A percentile compares a stretch with the other conserved stretches of the same genome.
phyloP scores from a whole-genome alignment of 2,888 invertebrate species.

The Phortica magna region DNA sequence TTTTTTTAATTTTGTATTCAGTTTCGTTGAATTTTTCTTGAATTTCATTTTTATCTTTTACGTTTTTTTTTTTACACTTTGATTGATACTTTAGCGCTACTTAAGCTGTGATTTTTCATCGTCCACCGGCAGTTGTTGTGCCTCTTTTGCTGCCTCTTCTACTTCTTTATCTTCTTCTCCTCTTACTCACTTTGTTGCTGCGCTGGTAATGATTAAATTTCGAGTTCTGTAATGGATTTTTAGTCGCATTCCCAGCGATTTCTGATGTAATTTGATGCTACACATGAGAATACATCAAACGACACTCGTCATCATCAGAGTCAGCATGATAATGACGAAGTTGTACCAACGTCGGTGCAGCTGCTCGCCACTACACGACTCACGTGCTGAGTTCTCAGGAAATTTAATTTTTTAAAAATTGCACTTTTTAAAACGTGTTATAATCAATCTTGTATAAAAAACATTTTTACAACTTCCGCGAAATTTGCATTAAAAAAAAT shows the following conservation, averaged over 20 bases:
- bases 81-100: slow-evolving; percentile 70
- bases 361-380: neutral
- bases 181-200: neutral
- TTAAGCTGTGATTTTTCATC: slow-evolving; percentile 43
- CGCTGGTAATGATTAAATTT: slow-evolving; percentile 27
- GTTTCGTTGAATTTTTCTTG: neutral
- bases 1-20: neutral
- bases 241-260: neutral
- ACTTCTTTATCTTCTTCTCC: neutral
- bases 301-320: neutral
- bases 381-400: slow-evolving; percentile 17
- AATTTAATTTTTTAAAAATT: slow-evolving; percentile 15
- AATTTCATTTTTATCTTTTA: neutral
- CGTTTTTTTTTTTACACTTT: slow-evolving; percentile 53
- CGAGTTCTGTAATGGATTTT: slow-evolving; percentile 17
- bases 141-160: neutral
- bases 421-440: neutral
- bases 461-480: neutral
- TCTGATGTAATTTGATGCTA: neutral
- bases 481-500: slow-evolving; percentile 8
- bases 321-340: neutral
- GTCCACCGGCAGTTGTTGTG: neutral
- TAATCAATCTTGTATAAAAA: neutral
- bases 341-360: neutral
- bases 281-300: neutral